Base-by-base conservation (phyloP, 2,888 invertebrate genomes). In the Caenorhabditis sp. region DNA sequence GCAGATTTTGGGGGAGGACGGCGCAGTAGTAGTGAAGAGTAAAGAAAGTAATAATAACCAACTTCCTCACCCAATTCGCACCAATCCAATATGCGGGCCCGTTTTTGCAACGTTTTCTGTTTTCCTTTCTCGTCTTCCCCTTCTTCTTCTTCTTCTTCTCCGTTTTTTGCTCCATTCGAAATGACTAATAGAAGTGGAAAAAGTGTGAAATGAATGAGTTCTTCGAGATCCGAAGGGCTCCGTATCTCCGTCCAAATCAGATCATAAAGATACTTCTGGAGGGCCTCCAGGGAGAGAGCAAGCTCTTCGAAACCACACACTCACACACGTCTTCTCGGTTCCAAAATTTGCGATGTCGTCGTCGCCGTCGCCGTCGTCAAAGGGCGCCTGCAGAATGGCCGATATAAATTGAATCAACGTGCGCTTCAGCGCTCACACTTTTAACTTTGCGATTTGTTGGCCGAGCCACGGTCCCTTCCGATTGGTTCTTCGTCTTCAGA, bases 361-460 rank as follows among this genome's bases (percentile, higher is more conserved):
- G 39, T 26, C 24, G 39, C 22, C 17, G 52, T 37, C 30, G 37
- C n/a, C 52, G 15, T 41, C 41, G 41, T 41, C 41, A 41, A 22
- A 17, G 9, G 37, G 13, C 11, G 27, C 30, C 20, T 53, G 35
- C 35, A 37, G 41, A 41, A 41, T 41, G 41, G 17, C 17, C 41
- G 41, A 17, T 41, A 41, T 37, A 41, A 68, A 68, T 68, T 59
- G 68, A 68, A 68, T 68, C 68, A 68, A 68, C 58, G 48, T 68
- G 59, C 59, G 68, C 68, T 68, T 59, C 68, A 68, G 59, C 59
- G 68, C 68, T 68, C 58, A 59, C 68, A 59, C 68, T 65, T 65
- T 65, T 65, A 65, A 55, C 55, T 65, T 65, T 63, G 39, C 11
- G 13, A 32, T 6, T 17, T 55, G 13, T 56, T 24, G 39, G 26